Conservation (phyloP, 1,140 invertebrate species). For the Drosophila simulans region DNA sequence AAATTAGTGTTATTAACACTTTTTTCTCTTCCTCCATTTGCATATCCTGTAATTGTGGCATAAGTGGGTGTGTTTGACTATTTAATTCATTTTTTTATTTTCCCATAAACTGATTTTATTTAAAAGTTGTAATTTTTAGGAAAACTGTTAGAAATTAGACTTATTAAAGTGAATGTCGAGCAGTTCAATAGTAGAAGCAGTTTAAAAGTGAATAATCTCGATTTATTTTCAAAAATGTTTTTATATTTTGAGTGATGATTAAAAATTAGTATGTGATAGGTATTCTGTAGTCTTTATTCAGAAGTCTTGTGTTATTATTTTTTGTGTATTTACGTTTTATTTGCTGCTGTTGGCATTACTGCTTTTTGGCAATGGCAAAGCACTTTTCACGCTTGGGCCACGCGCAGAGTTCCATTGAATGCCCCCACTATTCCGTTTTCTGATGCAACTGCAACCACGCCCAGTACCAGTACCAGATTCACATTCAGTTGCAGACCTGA, state of each 20-base stretch:
- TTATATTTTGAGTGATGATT: too few relatives aligned
- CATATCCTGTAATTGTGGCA: slow-evolving; percentile 4
- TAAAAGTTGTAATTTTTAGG: too few relatives aligned
- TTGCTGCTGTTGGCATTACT: slow-evolving; percentile 1
- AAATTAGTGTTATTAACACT: slow-evolving; percentile 67
- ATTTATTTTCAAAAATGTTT: too few relatives aligned
- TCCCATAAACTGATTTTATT: too few relatives aligned
- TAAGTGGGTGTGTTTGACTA: not conserved
- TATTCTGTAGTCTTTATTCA: not conserved
- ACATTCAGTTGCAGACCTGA: slow-evolving; percentile 35
- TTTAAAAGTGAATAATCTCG: too few relatives aligned
- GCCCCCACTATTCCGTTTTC: slow-evolving; percentile 5
- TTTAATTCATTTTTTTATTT: not conserved
- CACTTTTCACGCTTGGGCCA: slow-evolving; percentile 61
- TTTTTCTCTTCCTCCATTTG: slow-evolving; percentile 46
- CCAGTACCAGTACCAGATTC: slow-evolving; percentile 23
- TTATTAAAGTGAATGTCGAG: too few relatives aligned
- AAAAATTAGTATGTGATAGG: not conserved
- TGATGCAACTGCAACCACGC: slow-evolving; percentile 40
- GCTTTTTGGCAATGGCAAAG: slow-evolving; percentile 52
- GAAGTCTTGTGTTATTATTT: not conserved
- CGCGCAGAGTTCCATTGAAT: slow-evolving; percentile 50
- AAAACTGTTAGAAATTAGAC: not conserved
- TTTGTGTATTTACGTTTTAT: slow-evolving; percentile 30
- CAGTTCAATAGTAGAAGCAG: too few relatives aligned